Base-by-base conservation (phyloP, 2,888 invertebrate genomes). In the Elmis aenea region DNA sequence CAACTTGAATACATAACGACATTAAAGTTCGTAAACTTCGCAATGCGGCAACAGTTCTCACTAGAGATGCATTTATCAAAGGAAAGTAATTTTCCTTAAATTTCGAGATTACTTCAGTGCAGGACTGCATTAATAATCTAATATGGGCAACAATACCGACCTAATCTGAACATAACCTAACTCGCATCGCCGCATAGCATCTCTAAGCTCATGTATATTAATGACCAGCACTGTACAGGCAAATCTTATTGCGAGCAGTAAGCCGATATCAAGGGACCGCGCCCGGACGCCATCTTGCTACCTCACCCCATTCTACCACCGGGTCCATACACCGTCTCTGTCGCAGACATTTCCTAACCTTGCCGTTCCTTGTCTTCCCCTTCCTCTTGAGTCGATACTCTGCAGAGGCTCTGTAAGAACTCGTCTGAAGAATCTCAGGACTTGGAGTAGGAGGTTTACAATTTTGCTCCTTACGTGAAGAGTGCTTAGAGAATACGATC, bases 231-330 rank as follows among this genome's bases (percentile, higher is more conserved):
- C 63, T 62, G 64, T 63, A 61, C 62, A 46, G 58, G 62, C 62
- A 65, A 66, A 66, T 67, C 66, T 67, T 67, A 67, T 66, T 64
- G 64, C 65, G 55, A 58, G 61, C 61, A 58, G 62, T 64, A 65
- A 64, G 65, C 65, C 62, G 64, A 64, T 62, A 61, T 59, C 61
- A 59, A 63, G 61, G 62, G 60, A 61, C 62, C 61, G 58, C 60
- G 54, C 62, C 63, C 62, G 61, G 62, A 52, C 62, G 65, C 65
- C 64, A 64, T 65, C 64, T 64, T 66, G 61, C 53, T 53, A 55
- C 52, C 59, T 57, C 59, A 54, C 51, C 44, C 49, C 51, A 57
- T 51, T 52, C 38, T 52, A 45, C 52, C 53, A 46, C 55, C 46
- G 46, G 49, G 50, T 49, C n/a, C 46, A 50, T 42, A 42, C 46